Evolutionary conservation across 2,888 invertebrate genomes (phyloP).

Genomic region (Lomographa bimaculata): DNA sequence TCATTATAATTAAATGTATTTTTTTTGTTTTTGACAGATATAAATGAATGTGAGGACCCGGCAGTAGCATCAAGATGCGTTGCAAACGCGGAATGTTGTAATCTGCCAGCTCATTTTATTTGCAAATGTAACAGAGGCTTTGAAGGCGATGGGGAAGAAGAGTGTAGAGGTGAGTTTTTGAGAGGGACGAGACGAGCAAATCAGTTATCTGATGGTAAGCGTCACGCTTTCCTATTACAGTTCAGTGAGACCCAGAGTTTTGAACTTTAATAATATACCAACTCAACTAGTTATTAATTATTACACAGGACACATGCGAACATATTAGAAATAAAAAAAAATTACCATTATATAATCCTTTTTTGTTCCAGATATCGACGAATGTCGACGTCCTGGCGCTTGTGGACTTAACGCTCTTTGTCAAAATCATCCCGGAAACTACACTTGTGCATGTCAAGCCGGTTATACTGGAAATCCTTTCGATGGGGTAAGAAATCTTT

Average conservation of each 20-base stretch:
- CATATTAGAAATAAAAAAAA: no score
- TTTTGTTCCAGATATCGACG: constrained; percentile 89
- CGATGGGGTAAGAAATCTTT: constrained; percentile 67
- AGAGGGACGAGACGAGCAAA: no score
- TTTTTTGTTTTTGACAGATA: no score
- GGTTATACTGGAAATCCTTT: constrained; percentile 93
- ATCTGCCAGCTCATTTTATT: constrained; percentile 96
- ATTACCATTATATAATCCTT: no score
- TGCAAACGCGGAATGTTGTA: constrained; percentile 96
- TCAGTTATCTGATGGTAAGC: no score
- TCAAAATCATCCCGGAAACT: constrained; percentile 93
- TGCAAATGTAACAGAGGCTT: constrained; percentile 97
- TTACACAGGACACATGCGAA: no score
- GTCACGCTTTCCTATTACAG: no score
- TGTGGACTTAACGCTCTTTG: constrained; percentile 93
- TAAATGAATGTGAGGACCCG: constrained; percentile 97
- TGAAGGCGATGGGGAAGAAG: constrained; percentile 94
- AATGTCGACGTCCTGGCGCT: constrained; percentile 91
- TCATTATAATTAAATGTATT: no score
- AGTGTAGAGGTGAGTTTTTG: constrained; percentile 87
- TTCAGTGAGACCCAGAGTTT: no score
- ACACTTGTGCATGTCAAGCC: constrained; percentile 91
- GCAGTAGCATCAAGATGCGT: constrained; percentile 93
- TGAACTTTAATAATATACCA: no score
- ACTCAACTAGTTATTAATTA: no score